Evolutionary conservation across 2,113 vertebrate species (phyloP), one percentile per base, ranked within the genome.

Genomic region (Sander lucioperca): DNA sequence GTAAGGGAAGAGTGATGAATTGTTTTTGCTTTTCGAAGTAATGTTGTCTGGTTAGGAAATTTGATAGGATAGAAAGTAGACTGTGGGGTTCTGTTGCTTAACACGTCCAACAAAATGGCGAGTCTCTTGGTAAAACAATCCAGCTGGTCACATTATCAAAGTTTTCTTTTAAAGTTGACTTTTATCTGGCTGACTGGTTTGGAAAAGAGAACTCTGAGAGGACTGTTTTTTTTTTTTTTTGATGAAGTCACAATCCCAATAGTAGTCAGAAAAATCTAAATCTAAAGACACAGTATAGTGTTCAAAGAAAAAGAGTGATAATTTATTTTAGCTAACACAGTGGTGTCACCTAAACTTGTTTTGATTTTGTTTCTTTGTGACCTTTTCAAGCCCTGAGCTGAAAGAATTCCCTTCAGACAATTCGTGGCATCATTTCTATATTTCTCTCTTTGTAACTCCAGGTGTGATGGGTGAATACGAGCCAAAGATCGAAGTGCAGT

Each of bases 381-480:
- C 63, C 45, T 86, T 83, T 77, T 75, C 11, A 33, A 23, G 21
- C 59, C n/a, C 54, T 56, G 30, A 79, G 66, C 25, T 83, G 70
- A 78, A 73, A 77, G 16, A 48, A 82, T 13, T 82, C 59, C 45
- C 65, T 50, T 72, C 30, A 74, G 50, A 63, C 30, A 39, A 68
- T 7, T 6, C 27, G 11, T 76, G 39, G 67, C 56, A 0, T 86
- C 9, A 48, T 45, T 47, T 78, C 39, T 74, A 0, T 65, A 25
- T 85, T 75, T 91, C 7, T 91, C 10, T 88, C 33, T 88, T 53
- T 85, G n/a, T 65, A 33, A 77, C 71, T 87, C 25, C 95, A 99
- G 98, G 98, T 87, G 96, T 97, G 81, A 99, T 99, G 98, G 98
- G 98, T 19, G 97, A 99, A 94, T 99, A 99, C 0, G 98, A 99